phyloP scores from a whole-genome alignment of 2,797 vertebrate genomes.

The Anomalospiza imberbis region DNA sequence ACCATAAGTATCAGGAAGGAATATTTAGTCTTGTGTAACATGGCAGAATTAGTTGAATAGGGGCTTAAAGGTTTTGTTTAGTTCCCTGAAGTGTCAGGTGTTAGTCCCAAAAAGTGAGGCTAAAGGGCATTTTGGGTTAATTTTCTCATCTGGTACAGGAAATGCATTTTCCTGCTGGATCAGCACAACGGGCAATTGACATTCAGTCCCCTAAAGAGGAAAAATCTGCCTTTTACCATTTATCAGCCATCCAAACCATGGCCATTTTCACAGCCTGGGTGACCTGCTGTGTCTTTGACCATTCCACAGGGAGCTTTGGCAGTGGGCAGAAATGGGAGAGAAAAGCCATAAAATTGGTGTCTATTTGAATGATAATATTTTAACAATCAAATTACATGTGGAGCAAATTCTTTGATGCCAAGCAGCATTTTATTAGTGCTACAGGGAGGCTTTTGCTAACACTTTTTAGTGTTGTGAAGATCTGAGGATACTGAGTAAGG shows the following conservation, averaged over 20 bases:
- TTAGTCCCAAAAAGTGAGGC: not conserved
- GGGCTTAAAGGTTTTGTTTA: not conserved
- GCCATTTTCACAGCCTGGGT: not conserved
- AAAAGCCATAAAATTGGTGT: not conserved
- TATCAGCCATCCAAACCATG: not conserved
- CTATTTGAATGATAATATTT: not conserved
- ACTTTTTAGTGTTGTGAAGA: not conserved
- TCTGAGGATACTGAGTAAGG: not conserved
- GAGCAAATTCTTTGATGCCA: not conserved
- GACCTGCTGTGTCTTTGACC: not conserved
- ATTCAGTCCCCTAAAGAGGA: not conserved
- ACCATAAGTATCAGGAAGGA: not conserved
- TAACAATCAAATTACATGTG: not conserved
- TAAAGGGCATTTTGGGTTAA: not conserved
- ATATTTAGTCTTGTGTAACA: not conserved
- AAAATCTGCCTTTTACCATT: not conserved
- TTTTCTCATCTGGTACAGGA: not conserved
- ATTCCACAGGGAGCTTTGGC: not conserved
- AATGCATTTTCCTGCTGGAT: not conserved
- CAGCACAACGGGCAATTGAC: not conserved
- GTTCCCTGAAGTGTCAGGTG: not conserved
- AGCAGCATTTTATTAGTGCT: not conserved
- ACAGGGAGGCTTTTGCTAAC: not conserved
- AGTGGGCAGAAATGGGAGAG: not conserved
- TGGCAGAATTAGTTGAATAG: not conserved